These are phyloP conservation scores for Channa striata DNA, from an alignment of 2,797 vertebrate species.

Conservation along the genomic window DNA sequence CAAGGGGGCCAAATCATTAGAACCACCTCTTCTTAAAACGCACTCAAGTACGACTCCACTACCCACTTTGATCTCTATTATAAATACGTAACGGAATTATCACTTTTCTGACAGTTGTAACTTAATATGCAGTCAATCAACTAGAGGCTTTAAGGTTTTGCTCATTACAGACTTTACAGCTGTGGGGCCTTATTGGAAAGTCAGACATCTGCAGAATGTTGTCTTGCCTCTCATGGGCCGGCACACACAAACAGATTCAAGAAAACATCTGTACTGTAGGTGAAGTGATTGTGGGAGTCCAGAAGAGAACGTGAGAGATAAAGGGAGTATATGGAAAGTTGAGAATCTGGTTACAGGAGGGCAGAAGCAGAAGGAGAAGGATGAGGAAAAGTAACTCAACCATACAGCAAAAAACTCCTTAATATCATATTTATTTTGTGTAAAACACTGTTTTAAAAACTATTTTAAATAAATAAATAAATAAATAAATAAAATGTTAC, in stretches of 20 bases:
- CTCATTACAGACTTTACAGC: constrained; percentile 77
- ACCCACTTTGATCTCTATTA: too few species aligned
- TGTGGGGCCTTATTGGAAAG: constrained; percentile 65
- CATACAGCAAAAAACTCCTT: not conserved
- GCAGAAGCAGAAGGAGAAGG: constrained; percentile 18
- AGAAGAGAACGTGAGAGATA: constrained; percentile 61
- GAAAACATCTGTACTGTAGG: constrained; percentile 68
- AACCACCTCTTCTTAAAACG: too few species aligned
- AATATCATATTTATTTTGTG: constrained; percentile 12
- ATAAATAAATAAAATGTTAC: too few species aligned
- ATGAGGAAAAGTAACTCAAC: not conserved
- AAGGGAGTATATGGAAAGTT: constrained; percentile 44
- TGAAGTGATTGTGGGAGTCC: constrained; percentile 70
- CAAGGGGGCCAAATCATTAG: too few species aligned
- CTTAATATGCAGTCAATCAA: constrained; percentile 72
- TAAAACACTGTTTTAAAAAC: not conserved
- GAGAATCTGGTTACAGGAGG: constrained; percentile 47
- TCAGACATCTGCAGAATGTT: constrained; percentile 78
- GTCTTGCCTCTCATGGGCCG: constrained; percentile 51
- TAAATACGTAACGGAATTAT: too few species aligned
- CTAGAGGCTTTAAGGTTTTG: constrained; percentile 51
- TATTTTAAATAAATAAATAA: too few species aligned
- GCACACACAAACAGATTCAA: constrained; percentile 58
- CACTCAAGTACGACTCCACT: too few species aligned
- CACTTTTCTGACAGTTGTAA: too few species aligned